Evolutionary conservation across 2,888 invertebrate species (phyloP).

Genomic region (Leucophenga maculata): DNA sequence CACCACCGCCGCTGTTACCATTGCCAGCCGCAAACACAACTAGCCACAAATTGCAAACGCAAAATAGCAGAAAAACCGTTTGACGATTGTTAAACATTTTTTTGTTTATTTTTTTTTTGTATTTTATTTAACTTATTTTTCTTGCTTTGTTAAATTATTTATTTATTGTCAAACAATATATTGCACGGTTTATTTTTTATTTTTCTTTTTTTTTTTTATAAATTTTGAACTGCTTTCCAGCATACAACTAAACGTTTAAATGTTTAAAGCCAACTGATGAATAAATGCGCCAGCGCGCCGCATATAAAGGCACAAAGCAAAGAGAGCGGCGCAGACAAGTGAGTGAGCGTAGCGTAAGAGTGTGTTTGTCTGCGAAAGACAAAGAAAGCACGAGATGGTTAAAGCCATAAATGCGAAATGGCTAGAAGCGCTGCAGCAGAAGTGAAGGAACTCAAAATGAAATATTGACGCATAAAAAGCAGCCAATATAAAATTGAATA

Average conservation of each 20-base stretch:
- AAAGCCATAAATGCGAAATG: not conserved
- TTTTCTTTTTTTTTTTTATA: conserved; percentile 11
- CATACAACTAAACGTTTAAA: conserved; percentile 33
- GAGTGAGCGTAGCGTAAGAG: too few species aligned
- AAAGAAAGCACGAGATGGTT: conserved; percentile 13
- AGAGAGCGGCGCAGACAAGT: not conserved
- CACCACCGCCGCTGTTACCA: conserved; percentile 41
- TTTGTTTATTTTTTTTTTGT: not conserved
- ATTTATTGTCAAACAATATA: conserved; percentile 16
- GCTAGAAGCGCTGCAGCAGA: conserved; percentile 7
- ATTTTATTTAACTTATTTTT: not conserved
- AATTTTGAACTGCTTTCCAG: too few species aligned
- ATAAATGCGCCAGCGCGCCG: conserved; percentile 49
- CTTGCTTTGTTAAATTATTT: conserved; percentile 12
- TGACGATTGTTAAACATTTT: conserved; percentile 40
- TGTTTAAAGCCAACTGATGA: conserved; percentile 61
- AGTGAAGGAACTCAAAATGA: conserved; percentile 21
- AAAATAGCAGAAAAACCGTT: conserved; percentile 43
- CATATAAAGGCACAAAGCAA: conserved; percentile 56
- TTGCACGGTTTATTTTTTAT: conserved; percentile 25
- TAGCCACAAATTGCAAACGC: conserved; percentile 46
- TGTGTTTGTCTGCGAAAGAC: too few species aligned
- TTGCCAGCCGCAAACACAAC: conserved; percentile 42
- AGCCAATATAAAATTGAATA: too few species aligned
- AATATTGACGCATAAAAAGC: too few species aligned